Evolutionary conservation across 2,888 invertebrate species (phyloP).

Genomic region (Hyppa rectilinea): DNA sequence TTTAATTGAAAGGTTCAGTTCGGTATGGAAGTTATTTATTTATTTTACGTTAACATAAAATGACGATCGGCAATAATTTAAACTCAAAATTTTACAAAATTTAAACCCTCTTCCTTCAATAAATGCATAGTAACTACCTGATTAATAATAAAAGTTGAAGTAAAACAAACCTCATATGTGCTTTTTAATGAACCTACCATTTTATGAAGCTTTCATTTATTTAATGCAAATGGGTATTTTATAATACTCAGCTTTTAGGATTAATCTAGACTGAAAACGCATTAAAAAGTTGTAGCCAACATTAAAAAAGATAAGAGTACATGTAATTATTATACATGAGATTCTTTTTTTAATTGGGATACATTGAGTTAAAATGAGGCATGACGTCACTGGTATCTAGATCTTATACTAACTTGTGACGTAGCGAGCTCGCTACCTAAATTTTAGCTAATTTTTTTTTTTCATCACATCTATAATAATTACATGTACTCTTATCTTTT

Average conservation of each 20-base stretch:
- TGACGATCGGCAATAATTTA: neutral
- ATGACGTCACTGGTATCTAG: too few species aligned
- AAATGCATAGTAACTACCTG: neutral
- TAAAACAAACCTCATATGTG: neutral
- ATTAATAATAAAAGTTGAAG: neutral
- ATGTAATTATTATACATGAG: too few species aligned
- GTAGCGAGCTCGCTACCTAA: too few species aligned
- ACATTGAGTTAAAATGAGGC: too few species aligned
- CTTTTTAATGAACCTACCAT: neutral
- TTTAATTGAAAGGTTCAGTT: neutral
- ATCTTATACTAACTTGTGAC: too few species aligned
- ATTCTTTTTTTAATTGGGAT: too few species aligned
- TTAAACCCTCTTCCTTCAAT: neutral
- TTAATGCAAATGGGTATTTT: constrained; percentile 24
- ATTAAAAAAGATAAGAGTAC: neutral
- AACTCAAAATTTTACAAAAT: neutral
- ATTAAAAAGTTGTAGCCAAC: neutral
- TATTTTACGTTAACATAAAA: neutral
- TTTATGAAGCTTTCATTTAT: neutral
- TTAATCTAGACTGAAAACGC: constrained; percentile 5
- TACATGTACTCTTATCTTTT: too few species aligned
- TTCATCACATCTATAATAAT: too few species aligned
- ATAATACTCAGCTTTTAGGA: constrained; percentile 17
- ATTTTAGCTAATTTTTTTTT: too few species aligned
- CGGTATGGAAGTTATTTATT: neutral